These are phyloP conservation scores for Egretta garzetta DNA, from an alignment of 2,113 vertebrate genomes.

Conservation along the genomic window DNA sequence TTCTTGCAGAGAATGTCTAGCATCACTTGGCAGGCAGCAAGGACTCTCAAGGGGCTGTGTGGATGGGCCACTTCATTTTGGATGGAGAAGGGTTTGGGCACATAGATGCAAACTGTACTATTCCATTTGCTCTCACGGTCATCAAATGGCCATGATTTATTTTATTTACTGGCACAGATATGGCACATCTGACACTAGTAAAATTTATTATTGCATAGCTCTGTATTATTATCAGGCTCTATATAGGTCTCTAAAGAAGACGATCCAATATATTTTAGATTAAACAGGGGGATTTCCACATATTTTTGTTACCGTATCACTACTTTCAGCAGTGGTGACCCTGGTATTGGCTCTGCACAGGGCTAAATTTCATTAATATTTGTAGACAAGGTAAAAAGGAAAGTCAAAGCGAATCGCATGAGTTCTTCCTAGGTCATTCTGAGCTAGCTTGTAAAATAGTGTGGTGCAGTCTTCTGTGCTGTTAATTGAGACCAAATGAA, in stretches of 20 bases:
- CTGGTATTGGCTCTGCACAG: background rate
- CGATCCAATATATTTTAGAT: background rate
- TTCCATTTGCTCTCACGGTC: background rate
- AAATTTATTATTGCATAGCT: background rate
- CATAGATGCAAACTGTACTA: background rate
- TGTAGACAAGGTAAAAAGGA: background rate
- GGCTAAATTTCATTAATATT: background rate
- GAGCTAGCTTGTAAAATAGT: background rate
- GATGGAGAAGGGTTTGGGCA: background rate
- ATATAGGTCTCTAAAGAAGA: background rate
- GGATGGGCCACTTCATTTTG: background rate
- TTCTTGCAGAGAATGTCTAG: background rate
- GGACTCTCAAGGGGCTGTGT: background rate
- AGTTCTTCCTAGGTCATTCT: background rate
- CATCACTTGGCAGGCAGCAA: background rate
- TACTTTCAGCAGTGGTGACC: background rate
- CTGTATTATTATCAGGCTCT: background rate
- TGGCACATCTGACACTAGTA: background rate
- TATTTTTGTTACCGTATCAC: background rate
- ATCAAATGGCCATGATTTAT: background rate
- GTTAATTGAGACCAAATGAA: background rate
- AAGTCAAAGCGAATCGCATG: background rate
- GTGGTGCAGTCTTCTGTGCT: background rate
- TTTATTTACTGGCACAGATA: background rate
- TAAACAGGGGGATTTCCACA: background rate